Conservation (phyloP, 2,113 vertebrate genomes). For the Rostratula benghalensis region DNA sequence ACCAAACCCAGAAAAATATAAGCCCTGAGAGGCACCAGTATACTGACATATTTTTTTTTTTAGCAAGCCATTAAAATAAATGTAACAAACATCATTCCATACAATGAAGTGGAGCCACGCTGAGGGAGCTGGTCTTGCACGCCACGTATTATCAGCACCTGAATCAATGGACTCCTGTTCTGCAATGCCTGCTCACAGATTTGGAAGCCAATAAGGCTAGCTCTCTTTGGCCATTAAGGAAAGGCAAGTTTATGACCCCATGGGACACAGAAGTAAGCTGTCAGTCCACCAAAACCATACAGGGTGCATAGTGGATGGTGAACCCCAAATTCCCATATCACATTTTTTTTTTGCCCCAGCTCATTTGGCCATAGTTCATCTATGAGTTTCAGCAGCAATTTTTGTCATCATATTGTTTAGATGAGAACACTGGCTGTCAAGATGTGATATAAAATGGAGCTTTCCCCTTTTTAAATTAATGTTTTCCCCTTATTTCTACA, state of each 20-base stretch:
- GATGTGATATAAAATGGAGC: background rate
- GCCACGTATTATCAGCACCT: background rate
- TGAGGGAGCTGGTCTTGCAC: background rate
- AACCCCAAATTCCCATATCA: background rate
- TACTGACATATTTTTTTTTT: background rate
- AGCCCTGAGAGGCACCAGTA: background rate
- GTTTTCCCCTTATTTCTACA: background rate
- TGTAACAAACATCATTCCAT: background rate
- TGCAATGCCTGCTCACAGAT: background rate
- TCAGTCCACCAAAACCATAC: background rate
- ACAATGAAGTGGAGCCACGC: background rate
- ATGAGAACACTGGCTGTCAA: background rate
- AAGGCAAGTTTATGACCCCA: fast-evolving
- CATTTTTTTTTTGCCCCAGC: background rate
- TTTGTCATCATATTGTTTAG: background rate
- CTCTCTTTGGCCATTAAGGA: background rate
- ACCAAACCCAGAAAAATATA: background rate
- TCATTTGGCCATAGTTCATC: background rate
- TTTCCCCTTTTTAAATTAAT: background rate
- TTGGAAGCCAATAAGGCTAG: background rate
- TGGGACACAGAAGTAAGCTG: background rate
- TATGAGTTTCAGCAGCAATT: background rate
- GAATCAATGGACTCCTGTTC: background rate
- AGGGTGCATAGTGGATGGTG: fast-evolving
- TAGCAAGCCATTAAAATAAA: background rate